Evolutionary conservation across 2,797 vertebrate genomes (phyloP), one percentile per base, ranked within the genome.

Genomic region (Cryptoblepharus egeriae): DNA sequence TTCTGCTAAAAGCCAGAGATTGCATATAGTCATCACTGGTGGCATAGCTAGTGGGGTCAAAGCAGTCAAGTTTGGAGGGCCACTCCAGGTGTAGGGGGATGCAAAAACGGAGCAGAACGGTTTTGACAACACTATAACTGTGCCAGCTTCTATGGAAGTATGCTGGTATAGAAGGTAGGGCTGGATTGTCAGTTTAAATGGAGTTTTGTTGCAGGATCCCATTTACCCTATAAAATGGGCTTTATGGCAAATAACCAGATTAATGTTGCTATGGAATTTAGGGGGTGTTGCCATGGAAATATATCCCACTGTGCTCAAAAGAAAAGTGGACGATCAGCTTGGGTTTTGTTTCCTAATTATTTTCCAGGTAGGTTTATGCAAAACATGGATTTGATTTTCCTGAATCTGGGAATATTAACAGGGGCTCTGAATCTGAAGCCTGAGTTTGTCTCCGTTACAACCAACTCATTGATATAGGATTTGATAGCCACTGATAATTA

Each of bases 401-500:
- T 90, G 87, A 92, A 90, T 90, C 90, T 91, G 85, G 88, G 75
- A 39, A 2, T 45, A 35, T 75, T 79, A 68, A 42, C 58, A 39
- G 12, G 55, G 4, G 60, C 9, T 45, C 77, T 64, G 85, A 10
- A 89, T 90, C 85, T 92, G 85, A 87, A 39, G 42, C 63, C 76
- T 83, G 82, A 89, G 72, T 30, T 88, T 79, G 15, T 65, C 76
- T 83, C 26, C 64, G 60, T 12, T 58, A 30, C 70, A 49, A 55
- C 82, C 91, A n/a, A n/a, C n/a, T 88, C 89, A 79, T 93, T 86
- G 90, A n/a, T n/a, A n/a, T n/a, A n/a, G n/a, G n/a, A n/a, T n/a
- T n/a, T n/a, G n/a, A n/a, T n/a, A n/a, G n/a, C n/a, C n/a, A n/a
- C 79, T 71, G 74, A 84, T 90, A 92, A 88, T 91, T 87, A 84